phyloP scores from a whole-genome alignment of 2,888 invertebrate species.

The Dromius quadrimaculatus region DNA sequence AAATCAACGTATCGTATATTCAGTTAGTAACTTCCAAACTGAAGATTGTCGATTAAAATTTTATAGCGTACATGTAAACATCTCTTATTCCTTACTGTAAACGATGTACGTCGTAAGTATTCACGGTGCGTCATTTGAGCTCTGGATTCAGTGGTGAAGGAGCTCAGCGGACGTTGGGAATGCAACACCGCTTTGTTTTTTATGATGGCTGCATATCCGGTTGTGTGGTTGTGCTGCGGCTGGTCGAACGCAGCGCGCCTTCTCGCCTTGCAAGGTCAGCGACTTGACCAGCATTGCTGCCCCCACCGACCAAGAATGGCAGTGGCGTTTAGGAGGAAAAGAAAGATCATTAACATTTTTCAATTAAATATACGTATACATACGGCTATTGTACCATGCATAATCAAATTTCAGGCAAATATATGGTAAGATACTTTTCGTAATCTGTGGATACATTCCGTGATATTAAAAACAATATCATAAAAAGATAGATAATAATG shows the following conservation, averaged over 20 bases:
- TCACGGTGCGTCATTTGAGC: not conserved
- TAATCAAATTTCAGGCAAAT: too few species aligned
- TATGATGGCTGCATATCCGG: conserved; percentile 48
- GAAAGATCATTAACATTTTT: too few species aligned
- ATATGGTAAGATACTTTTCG: too few species aligned
- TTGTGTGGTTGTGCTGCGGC: conserved; percentile 39
- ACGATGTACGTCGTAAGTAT: not conserved
- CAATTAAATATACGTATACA: too few species aligned
- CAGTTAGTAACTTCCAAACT: too few species aligned
- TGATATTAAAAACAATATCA: too few species aligned
- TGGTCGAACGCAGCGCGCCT: conserved; percentile 37
- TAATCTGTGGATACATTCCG: too few species aligned
- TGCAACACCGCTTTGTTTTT: conserved; percentile 48
- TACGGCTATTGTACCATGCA: too few species aligned
- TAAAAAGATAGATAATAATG: too few species aligned
- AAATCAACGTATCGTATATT: too few species aligned
- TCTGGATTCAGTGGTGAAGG: conserved; percentile 16
- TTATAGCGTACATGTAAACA: conserved; percentile 2
- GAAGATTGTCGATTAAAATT: not conserved
- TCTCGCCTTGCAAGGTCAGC: conserved; percentile 67
- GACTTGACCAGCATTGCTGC: conserved; percentile 64
- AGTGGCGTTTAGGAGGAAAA: conserved; percentile 24
- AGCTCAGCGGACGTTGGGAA: conserved; percentile 45
- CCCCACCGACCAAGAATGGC: conserved; percentile 31
- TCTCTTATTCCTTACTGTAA: not conserved